Conservation (phyloP, 2,113 vertebrate species). For the Narcine bancroftii region DNA sequence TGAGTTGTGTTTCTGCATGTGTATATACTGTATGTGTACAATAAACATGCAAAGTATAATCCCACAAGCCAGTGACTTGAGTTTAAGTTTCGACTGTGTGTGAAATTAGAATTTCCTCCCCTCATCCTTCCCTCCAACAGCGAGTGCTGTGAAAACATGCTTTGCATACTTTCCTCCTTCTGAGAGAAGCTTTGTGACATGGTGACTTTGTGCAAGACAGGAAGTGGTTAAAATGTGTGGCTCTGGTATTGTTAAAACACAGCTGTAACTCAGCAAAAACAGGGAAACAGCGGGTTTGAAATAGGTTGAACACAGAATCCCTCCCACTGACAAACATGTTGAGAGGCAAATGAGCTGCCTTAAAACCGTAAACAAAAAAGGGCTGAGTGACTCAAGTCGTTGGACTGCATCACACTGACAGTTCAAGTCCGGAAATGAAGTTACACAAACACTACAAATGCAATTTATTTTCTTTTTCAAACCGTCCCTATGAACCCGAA, state of each 20-base stretch:
- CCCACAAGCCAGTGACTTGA: not conserved
- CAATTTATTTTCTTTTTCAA: not conserved
- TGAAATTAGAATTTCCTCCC: no score
- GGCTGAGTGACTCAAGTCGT: not conserved
- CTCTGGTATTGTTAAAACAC: constrained; percentile 1
- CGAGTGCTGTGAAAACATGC: not conserved
- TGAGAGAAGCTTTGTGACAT: not conserved
- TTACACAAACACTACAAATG: not conserved
- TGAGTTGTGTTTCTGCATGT: not conserved
- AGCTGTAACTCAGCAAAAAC: constrained; percentile 36
- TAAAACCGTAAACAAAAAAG: not conserved
- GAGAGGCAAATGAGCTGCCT: not conserved
- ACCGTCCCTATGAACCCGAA: not conserved
- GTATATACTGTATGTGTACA: not conserved
- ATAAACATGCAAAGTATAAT: not conserved
- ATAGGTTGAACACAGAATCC: not conserved
- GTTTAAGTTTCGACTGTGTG: not conserved
- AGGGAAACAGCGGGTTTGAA: constrained; percentile 1
- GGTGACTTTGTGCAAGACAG: not conserved
- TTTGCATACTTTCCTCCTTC: no score
- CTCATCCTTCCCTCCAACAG: no score
- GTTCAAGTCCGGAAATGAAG: constrained; percentile 3
- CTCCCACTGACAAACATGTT: not conserved
- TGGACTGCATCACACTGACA: not conserved
- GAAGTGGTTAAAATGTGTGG: constrained; percentile 7